Conservation (phyloP, 2,888 invertebrate species). For the Hipparchia sbordonii region DNA sequence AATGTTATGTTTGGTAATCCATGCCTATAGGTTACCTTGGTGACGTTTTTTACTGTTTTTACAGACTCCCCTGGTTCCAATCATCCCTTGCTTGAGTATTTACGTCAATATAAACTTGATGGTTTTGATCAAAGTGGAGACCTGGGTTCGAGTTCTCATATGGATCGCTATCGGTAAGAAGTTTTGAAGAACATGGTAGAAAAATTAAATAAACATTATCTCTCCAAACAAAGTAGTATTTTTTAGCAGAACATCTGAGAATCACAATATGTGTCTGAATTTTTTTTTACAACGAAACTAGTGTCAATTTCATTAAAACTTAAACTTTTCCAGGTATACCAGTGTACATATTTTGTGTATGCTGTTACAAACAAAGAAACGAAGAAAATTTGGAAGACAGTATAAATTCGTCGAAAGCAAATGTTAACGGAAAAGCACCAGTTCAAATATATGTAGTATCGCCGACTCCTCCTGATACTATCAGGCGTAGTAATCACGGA, state of each 20-base stretch:
- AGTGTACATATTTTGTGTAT: conserved; percentile 65
- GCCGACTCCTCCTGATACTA: conserved; percentile 70
- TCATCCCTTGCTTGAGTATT: conserved; percentile 91
- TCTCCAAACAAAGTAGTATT: too few relatives aligned
- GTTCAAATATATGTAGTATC: conserved; percentile 72
- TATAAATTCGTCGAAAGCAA: conserved; percentile 48
- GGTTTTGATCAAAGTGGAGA: conserved; percentile 88
- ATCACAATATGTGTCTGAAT: too few relatives aligned
- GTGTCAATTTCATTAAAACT: not conserved
- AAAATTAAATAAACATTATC: too few relatives aligned
- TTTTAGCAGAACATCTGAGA: too few relatives aligned
- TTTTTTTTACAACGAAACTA: too few relatives aligned
- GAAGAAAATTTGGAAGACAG: conserved; percentile 49
- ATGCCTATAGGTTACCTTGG: too few relatives aligned
- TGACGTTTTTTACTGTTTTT: conserved; percentile 38
- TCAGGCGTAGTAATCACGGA: conserved; percentile 53
- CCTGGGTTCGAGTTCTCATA: conserved; percentile 92
- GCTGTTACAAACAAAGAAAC: conserved; percentile 57
- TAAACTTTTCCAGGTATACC: conserved; percentile 63
- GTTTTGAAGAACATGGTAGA: not conserved
- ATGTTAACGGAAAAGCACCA: conserved; percentile 63
- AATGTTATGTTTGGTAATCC: too few relatives aligned
- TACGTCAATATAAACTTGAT: conserved; percentile 93
- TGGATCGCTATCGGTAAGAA: conserved; percentile 91
- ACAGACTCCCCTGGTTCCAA: conserved; percentile 92